phyloP scores from a whole-genome alignment of 2,113 vertebrate species.

The Rhinogobius similis region DNA sequence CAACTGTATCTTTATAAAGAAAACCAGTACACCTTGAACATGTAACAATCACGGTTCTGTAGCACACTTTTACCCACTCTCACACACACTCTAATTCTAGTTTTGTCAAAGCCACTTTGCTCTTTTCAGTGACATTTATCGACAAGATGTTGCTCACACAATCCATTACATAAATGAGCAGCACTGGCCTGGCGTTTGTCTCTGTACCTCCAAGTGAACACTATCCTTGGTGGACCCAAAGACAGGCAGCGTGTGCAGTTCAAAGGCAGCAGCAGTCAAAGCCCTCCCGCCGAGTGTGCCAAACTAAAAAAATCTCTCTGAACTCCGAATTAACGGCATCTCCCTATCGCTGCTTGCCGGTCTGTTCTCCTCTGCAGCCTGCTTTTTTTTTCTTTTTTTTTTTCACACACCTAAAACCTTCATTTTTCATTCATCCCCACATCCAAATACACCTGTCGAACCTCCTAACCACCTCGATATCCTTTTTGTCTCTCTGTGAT shows the following conservation, averaged over 20 bases:
- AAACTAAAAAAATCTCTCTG: slow-evolving; percentile 70
- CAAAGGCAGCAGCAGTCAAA: slow-evolving; percentile 68
- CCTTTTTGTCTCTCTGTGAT: neutral
- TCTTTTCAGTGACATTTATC: slow-evolving; percentile 32
- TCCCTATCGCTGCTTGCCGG: slow-evolving; percentile 42
- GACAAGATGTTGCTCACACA: slow-evolving; percentile 15
- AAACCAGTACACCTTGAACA: too few species aligned
- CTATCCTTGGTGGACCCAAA: slow-evolving; percentile 47
- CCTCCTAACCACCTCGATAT: neutral
- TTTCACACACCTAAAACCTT: slow-evolving; percentile 7
- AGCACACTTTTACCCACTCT: neutral
- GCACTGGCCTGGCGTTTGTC: neutral
- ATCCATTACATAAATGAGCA: slow-evolving; percentile 8
- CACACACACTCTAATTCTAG: neutral
- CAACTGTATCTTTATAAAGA: too few species aligned
- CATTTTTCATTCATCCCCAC: slow-evolving; percentile 2
- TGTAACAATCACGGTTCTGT: neutral
- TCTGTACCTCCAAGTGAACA: slow-evolving; percentile 51
- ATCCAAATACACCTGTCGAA: neutral
- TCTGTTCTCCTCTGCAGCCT: slow-evolving; percentile 21
- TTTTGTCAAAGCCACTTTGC: neutral
- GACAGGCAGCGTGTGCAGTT: slow-evolving; percentile 44
- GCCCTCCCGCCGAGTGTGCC: slow-evolving; percentile 67
- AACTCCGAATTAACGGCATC: slow-evolving; percentile 66
- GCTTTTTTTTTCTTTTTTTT: neutral